Evolutionary conservation across 2,888 invertebrate species (phyloP).

Genomic region (Anaspis maculata): DNA sequence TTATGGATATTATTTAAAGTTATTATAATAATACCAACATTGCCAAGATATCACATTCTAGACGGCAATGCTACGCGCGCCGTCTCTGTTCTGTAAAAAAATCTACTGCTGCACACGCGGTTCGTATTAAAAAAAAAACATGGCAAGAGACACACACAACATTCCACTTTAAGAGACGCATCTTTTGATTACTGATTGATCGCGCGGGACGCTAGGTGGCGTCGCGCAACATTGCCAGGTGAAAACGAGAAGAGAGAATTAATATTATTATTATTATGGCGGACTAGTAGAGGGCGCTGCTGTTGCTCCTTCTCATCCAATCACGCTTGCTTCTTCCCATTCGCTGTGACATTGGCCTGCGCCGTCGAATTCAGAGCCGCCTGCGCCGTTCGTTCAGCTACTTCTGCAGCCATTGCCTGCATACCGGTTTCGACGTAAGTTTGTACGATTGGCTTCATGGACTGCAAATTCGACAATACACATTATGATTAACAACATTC

Average conservation of each 20-base stretch:
- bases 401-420: conserved; percentile 71
- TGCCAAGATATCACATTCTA: conserved; percentile 30
- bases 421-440: conserved; percentile 74
- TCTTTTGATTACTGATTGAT: too few species aligned
- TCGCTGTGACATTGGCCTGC: conserved; percentile 21
- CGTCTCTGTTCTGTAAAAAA: conserved; percentile 1
- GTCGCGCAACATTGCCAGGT: too few species aligned
- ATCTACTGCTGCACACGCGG: conserved; percentile 9
- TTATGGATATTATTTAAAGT: conserved; percentile 6
- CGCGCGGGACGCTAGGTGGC: too few species aligned
- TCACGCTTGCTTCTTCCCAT: conserved; percentile 28
- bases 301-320: conserved; percentile 20
- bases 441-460: conserved; percentile 78
- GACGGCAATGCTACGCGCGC: conserved; percentile 23
- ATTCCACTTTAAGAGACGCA: too few species aligned
- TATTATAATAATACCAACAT: conserved; percentile 28
- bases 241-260: too few species aligned
- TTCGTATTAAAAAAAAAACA: conserved; percentile 3
- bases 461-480: conserved; percentile 49
- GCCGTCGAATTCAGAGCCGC: conserved; percentile 38
- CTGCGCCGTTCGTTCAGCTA: conserved; percentile 60
- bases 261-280: too few species aligned
- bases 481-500: too few species aligned
- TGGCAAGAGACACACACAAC: too few species aligned
- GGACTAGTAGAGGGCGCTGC: conserved; percentile 12